These are phyloP conservation scores for Metaphire vulgaris DNA, from an alignment of 1,140 invertebrate genomes.

Conservation along the genomic window DNA sequence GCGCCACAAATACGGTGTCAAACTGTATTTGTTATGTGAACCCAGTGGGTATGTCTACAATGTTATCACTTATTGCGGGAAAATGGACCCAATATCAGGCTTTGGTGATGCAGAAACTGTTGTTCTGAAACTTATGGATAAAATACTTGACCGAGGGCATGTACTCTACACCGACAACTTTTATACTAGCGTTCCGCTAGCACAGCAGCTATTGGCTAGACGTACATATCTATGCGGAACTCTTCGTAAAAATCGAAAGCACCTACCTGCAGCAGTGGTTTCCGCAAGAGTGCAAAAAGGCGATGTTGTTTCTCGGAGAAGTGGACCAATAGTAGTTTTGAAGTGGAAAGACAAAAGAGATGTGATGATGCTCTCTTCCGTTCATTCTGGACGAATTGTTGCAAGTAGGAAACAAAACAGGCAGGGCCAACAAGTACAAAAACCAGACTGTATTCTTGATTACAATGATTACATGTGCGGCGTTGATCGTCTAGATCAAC, in stretches of 20 bases:
- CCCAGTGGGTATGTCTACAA: not conserved
- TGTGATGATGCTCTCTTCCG: not conserved
- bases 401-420: not conserved
- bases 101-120: not conserved
- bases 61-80: not conserved
- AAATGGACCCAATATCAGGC: not conserved
- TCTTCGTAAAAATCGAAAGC: not conserved
- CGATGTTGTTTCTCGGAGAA: not conserved
- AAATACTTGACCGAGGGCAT: not conserved
- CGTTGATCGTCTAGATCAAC: not conserved
- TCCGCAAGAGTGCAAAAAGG: not conserved
- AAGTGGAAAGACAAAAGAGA: constrained; percentile 1
- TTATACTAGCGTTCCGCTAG: not conserved
- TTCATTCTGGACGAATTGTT: not conserved
- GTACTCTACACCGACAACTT: not conserved
- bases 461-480: not conserved
- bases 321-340: not conserved
- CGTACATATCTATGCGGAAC: not conserved
- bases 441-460: not conserved
- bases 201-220: not conserved
- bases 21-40: not conserved
- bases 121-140: not conserved
- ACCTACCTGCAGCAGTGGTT: not conserved
- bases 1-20: constrained; percentile 19
- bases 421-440: not conserved